Evolutionary conservation across 2,888 invertebrate species (phyloP).

Genomic region (Lissonota sp.): DNA sequence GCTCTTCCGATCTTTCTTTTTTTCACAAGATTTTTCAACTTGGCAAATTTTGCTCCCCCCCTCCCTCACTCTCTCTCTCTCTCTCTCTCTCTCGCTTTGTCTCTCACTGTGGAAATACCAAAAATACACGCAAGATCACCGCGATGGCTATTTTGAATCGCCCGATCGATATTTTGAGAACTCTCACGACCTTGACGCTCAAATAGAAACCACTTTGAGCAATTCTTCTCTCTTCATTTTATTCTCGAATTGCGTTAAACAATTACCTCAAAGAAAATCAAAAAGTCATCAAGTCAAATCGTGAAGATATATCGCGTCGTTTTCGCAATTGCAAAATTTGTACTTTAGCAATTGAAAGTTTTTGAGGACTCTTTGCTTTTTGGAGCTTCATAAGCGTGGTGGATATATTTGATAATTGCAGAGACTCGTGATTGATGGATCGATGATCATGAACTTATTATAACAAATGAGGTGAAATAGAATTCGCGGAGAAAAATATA

Average conservation of each 20-base stretch:
- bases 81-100: not conserved
- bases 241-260: constrained; percentile 34
- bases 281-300: not conserved
- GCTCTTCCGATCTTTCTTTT: not conserved
- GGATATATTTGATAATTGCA: too few species aligned
- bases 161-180: constrained; percentile 76
- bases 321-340: not conserved
- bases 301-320: constrained; percentile 4
- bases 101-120: constrained; percentile 60
- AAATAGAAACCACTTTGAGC: constrained; percentile 62
- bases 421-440: too few species aligned
- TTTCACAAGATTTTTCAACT: not conserved
- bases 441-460: too few species aligned
- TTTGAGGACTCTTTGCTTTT: not conserved
- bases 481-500: too few species aligned
- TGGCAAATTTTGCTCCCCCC: not conserved
- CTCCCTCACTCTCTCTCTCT: not conserved
- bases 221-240: constrained; percentile 6
- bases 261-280: not conserved
- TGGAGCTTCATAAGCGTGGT: too few species aligned
- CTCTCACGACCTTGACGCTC: constrained; percentile 69
- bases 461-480: too few species aligned
- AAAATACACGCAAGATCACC: constrained; percentile 72
- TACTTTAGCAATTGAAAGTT: not conserved
- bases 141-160: constrained; percentile 73